These are phyloP conservation scores for Epizoanthus stellaris DNA, from an alignment of 92 coral and sea anemone genomes.

Conservation along the genomic window DNA sequence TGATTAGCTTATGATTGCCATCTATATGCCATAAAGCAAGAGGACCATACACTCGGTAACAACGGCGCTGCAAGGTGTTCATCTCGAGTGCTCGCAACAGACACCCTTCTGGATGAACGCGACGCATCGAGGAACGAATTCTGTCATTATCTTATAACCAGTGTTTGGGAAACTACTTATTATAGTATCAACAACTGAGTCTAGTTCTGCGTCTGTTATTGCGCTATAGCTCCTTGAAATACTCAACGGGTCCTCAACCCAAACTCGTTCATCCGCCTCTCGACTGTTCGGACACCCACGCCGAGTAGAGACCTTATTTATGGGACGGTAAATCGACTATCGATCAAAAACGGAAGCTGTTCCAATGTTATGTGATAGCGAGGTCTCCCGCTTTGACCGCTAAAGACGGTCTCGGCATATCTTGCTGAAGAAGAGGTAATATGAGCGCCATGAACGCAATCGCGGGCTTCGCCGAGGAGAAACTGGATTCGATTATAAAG, in stretches of 20 bases:
- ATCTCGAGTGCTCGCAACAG: slow-evolving; percentile 62
- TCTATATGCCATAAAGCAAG: slow-evolving; percentile 16
- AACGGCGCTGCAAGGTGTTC: slow-evolving; percentile 52
- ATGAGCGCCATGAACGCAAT: no score
- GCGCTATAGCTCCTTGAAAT: slow-evolving; percentile 23
- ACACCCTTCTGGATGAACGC: slow-evolving; percentile 56
- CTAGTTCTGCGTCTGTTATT: slow-evolving; percentile 40
- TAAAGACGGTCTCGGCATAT: slow-evolving; percentile 1
- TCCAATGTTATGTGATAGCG: slow-evolving; percentile 24
- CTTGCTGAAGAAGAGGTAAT: no score
- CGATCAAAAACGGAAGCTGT: slow-evolving; percentile 48
- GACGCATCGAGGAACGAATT: slow-evolving; percentile 57
- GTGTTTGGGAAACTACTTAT: slow-evolving; percentile 53
- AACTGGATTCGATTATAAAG: no score
- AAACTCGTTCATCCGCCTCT: slow-evolving; percentile 51
- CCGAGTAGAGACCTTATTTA: slow-evolving; percentile 47
- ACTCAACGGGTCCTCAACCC: no score
- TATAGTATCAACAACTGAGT: slow-evolving; percentile 33
- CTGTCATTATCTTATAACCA: slow-evolving; percentile 57
- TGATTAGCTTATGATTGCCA: slow-evolving; percentile 61
- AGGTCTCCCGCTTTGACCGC: slow-evolving; percentile 50
- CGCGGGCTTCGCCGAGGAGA: no score
- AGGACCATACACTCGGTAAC: slow-evolving; percentile 60
- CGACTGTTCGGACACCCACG: slow-evolving; percentile 36
- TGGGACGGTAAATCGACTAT: slow-evolving; percentile 7